Evolutionary conservation across 1,140 invertebrate genomes (phyloP), one percentile per base, ranked within the genome.

Genomic region (Bacillus rossius): DNA sequence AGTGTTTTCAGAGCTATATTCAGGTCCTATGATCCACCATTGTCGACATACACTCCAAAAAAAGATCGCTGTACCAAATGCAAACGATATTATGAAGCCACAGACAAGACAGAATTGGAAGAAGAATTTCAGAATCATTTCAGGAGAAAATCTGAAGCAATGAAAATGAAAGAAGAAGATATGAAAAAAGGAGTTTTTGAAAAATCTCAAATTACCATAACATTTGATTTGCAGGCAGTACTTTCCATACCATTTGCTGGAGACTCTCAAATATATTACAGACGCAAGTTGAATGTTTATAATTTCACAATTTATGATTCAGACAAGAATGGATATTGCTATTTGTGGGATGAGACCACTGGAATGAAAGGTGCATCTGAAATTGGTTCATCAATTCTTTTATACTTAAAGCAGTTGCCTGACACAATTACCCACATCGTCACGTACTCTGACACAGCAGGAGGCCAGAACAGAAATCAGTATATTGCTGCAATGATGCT

Each of bases 241-340:
- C 43, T 74, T 41, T 53, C 59, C 47, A 65, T 38, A 25, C 68
- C 73, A 14, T 66, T 61, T 54, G 66, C 66, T 10, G 60, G 73
- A 20, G 63, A 67, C 40, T 69, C 65, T 53, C 60, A 59, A 26
- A 73, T 74, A 59, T 74, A 69, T 61, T 73, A 73, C 61, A 70
- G 68, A 61, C 66, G 63, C 43, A 69, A 68, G 59, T 49, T 73
- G 37, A 67, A 68, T 59, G 65, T 67, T 42, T 67, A 67, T 41
- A 68, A 68, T 61, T 65, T 66, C 43, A 69, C 66, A 40, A n/a
- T n/a, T n/a, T n/a, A n/a, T n/a, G n/a, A n/a, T n/a, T n/a, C n/a
- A n/a, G n/a, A n/a, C n/a, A n/a, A n/a, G n/a, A n/a, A n/a, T n/a
- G n/a, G n/a, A n/a, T n/a, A n/a, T n/a, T n/a, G n/a, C n/a, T n/a